Conservation (phyloP, 1,140 invertebrate species). For the Gerris buenoi region DNA sequence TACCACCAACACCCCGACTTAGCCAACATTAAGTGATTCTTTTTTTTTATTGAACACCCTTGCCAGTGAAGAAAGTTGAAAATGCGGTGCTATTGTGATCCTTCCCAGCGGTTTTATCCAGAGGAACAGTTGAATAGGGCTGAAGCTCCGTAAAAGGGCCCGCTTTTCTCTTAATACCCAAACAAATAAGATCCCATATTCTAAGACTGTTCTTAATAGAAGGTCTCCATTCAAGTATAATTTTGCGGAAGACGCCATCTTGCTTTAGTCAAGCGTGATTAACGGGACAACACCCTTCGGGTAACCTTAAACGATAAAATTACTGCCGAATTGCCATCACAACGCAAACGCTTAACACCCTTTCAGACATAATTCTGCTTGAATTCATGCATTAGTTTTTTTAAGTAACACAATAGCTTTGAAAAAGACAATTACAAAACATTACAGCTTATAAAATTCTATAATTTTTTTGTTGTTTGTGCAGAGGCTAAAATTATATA, state of each 20-base stretch:
- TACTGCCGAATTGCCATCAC: not conserved
- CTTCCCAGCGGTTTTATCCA: not conserved
- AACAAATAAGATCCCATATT: not conserved
- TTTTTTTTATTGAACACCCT: not conserved
- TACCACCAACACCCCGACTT: not conserved
- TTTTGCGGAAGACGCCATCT: not conserved
- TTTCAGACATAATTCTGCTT: no score
- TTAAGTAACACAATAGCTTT: no score
- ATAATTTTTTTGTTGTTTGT: no score
- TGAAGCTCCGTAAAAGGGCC: not conserved
- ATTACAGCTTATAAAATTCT: no score
- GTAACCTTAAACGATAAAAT: not conserved
- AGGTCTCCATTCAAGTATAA: not conserved
- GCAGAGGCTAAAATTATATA: no score
- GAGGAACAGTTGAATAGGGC: not conserved
- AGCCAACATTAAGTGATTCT: not conserved
- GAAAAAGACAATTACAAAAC: no score
- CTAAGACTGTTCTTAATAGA: not conserved
- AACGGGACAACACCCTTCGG: not conserved
- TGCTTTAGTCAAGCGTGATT: not conserved
- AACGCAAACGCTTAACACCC: no score
- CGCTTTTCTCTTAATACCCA: not conserved
- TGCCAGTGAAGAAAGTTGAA: not conserved
- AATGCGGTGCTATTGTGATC: not conserved
- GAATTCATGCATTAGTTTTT: no score